Evolutionary conservation across 2,888 invertebrate genomes (phyloP).

Genomic region (Proisotoma minuta): DNA sequence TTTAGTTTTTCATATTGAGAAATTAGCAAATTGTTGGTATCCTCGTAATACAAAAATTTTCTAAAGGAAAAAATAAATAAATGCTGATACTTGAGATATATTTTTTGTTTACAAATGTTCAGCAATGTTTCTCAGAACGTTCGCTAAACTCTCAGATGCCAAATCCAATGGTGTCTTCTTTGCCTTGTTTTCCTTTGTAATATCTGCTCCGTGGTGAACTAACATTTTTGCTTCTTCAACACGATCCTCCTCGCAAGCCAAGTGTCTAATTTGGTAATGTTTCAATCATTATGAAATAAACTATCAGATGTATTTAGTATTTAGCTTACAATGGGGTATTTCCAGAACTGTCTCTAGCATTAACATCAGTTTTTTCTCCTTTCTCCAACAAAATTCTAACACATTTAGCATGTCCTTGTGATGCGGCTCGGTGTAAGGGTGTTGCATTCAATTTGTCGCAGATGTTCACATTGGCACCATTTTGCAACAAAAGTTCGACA

Average conservation of each 20-base stretch:
- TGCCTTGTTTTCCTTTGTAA: conserved; percentile 61
- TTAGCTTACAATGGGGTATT: conserved; percentile 67
- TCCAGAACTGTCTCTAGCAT: conserved; percentile 65
- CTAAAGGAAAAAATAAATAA: too few species aligned
- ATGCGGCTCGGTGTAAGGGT: conserved; percentile 73
- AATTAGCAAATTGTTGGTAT: too few species aligned
- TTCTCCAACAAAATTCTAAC: conserved; percentile 63
- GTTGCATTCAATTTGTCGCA: conserved; percentile 65
- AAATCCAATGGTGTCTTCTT: conserved; percentile 64
- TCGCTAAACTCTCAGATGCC: conserved; percentile 30
- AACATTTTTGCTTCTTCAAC: conserved; percentile 63
- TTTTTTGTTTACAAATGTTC: conserved; percentile 10
- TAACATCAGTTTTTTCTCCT: conserved; percentile 52
- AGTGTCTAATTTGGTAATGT: conserved; percentile 56
- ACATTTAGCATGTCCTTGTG: conserved; percentile 66
- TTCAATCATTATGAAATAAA: neutral
- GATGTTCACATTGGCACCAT: conserved; percentile 66
- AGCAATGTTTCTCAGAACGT: conserved; percentile 16
- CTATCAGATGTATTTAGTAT: neutral
- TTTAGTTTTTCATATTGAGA: too few species aligned
- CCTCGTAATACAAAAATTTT: too few species aligned
- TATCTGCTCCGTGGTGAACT: conserved; percentile 62
- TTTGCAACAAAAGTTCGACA: conserved; percentile 61
- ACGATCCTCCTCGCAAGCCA: conserved; percentile 76
- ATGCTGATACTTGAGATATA: too few species aligned